Evolutionary conservation across 2,113 vertebrate species (phyloP), one percentile per base, ranked within the genome.

Genomic region (Micromys minutus): DNA sequence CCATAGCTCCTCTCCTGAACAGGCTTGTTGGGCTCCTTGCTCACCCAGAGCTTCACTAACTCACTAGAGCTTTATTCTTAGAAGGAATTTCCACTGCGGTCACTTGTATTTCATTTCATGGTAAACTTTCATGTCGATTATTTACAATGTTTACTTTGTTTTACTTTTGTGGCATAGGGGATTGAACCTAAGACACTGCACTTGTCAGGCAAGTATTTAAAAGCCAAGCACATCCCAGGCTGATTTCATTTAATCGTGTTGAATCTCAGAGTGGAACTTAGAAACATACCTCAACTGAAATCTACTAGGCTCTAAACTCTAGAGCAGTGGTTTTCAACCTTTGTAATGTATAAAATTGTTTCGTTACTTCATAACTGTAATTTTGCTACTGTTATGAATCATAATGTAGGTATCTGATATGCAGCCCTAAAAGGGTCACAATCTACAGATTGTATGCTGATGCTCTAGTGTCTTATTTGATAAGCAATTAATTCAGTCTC

Each of bases 21-120:
- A 34, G 19, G 1, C 1, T 2, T 63, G 50, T 61, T 72, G 17
- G 50, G 47, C 47, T 63, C 69, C n/a, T 42, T n/a, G 67, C 2
- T n/a, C 47, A 45, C 75, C 77, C 76, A 67, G 67, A 91, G 86
- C n/a, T 39, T 71, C 72, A n/a, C 47, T 65, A 63, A 36, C 91
- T 87, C 61, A 69, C 76, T 89, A 87, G 57, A 96, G 21, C 63
- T 91, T 52, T 86, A 65, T 75, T 89, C 55, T 39, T 24, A 91
- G 83, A 94, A 88, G 52, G 63, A 19, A 21, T 34, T 69, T 85
- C 31, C 50, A 34, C 16, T 8, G 2, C 45, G 31, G 11, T 74
- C 67, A 63, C 84, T 89, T 11, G 71, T 94, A 61, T 69, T 89
- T 81, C 59, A 89, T 59, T 29, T 29, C 63, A 81, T 3, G 29